A percentile compares a stretch with the other conserved stretches of the same genome.
These are phyloP conservation scores for Peromyscus nudipes DNA, from an alignment of 2,797 vertebrate species.

Conservation along the genomic window DNA sequence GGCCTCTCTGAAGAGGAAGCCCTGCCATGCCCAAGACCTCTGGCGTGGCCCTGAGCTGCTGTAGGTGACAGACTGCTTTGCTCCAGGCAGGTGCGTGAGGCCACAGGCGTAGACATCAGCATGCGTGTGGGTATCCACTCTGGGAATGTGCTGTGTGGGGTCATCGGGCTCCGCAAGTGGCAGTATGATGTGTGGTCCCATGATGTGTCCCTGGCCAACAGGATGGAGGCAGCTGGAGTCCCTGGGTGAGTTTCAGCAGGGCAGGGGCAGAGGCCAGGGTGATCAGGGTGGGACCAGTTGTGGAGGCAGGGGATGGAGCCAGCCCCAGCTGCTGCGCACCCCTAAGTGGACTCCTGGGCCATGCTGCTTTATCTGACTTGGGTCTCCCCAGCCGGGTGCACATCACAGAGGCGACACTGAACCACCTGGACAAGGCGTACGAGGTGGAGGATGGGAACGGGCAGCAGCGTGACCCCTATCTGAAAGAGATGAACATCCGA, in stretches of 20 bases:
- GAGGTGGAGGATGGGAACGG: conserved; percentile 97
- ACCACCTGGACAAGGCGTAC: conserved; percentile 96
- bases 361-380: not conserved
- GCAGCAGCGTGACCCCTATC: conserved; percentile 94
- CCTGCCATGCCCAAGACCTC: not conserved
- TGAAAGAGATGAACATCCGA: conserved; percentile 94
- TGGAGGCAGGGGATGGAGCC: not conserved
- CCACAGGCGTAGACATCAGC: conserved; percentile 97
- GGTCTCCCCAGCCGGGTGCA: conserved; percentile 93
- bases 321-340: not conserved
- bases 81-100: conserved; percentile 95
- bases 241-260: conserved; percentile 91
- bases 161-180: conserved; percentile 99
- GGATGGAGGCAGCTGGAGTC: conserved; percentile 98
- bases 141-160: conserved; percentile 97
- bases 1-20: not conserved
- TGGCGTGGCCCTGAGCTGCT: not conserved
- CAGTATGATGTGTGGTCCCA: conserved; percentile 99
- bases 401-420: conserved; percentile 98
- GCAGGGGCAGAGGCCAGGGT: rapidly evolving
- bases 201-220: conserved; percentile 97
- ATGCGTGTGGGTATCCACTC: conserved; percentile 99
- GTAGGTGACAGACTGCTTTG: not conserved
- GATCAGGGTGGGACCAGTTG: too few relatives aligned
- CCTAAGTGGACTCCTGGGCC: not conserved